Evolutionary conservation across 2,113 vertebrate species (phyloP), one percentile per base, ranked within the genome.

Genomic region (Paralichthys olivaceus): DNA sequence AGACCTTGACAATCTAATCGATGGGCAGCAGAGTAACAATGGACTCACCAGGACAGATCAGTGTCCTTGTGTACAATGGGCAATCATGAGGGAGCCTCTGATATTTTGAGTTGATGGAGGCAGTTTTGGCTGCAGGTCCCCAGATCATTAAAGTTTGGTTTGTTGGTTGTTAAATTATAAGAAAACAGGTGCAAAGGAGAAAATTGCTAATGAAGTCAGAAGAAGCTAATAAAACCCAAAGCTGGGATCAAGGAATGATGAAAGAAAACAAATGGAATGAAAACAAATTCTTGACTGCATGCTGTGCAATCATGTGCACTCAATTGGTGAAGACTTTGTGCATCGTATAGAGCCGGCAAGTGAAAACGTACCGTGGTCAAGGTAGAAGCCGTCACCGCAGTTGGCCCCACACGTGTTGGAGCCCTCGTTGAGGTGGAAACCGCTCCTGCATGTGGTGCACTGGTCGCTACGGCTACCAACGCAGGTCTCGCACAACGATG

Each of bases 391-490:
- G 19, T 98, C 96, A 4, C 92, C 95, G 84, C 98, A 98, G 91
- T 75, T 94, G 79, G 91, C 92, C 25, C 96, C 90, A 64, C 98
- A 99, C 60, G 89, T 95, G 92, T 94, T 96, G 87, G 93, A 91
- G 72, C 96, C 96, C 91, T 99, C 97, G 37, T 94, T 95, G 82
- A 99, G 94, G 92, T 96, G 96, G 91, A 95, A 96, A 23, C 97
- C 96, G 4, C 93, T 84, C 93, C 97, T 96, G 85, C 98, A 99
- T 59, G 96, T 93, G 70, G 95, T 95, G 90, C 98, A 99, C 89
- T 98, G 97, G 90, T 99, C 96, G 12, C 93, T 94, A 0, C 97
- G 97, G 88, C 96, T 94, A 66, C 97, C 97, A 25, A 99, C 89
- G 82, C 97, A 99, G 65, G 95, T 96, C 85, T 99, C 97, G 57